Evolutionary conservation across 2,113 vertebrate genomes (phyloP).

Genomic region (Pseudois nayaur): DNA sequence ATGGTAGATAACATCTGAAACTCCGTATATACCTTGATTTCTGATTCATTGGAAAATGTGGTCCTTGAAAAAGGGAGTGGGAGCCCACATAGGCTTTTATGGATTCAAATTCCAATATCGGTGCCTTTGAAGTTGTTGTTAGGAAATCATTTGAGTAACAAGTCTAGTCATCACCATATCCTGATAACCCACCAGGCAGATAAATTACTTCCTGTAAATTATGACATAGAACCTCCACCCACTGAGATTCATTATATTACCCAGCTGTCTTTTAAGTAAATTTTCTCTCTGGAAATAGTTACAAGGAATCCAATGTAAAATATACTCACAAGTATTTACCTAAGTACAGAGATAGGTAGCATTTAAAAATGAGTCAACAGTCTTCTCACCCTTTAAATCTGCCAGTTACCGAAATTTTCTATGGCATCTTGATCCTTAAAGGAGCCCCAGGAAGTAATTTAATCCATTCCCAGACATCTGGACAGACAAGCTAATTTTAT

Average conservation of each 20-base stretch:
- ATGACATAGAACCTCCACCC: slow-evolving; percentile 10
- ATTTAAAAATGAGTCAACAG: slow-evolving; percentile 22
- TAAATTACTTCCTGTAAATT: slow-evolving; percentile 49
- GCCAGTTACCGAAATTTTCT: background rate
- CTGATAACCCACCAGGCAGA: slow-evolving; percentile 29
- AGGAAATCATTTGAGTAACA: slow-evolving; percentile 52
- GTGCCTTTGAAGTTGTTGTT: slow-evolving; percentile 30
- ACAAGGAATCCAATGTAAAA: slow-evolving; percentile 1
- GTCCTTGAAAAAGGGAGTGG: background rate
- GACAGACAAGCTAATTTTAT: background rate
- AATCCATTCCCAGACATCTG: background rate
- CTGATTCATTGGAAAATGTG: slow-evolving; percentile 1
- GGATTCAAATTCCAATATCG: background rate
- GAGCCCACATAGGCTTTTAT: background rate
- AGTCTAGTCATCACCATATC: slow-evolving; percentile 21
- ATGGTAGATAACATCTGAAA: background rate
- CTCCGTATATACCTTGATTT: background rate
- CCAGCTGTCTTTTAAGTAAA: background rate
- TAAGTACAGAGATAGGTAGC: background rate
- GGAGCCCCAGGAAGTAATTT: background rate
- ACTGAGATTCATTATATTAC: background rate
- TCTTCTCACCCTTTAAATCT: background rate
- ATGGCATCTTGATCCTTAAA: background rate
- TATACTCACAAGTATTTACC: background rate
- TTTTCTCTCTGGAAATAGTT: background rate